Percentiles rank a stretch among this genome's conserved stretches.
Conservation (phyloP, 2,113 vertebrate species). For the Melanocharis versteri region DNA sequence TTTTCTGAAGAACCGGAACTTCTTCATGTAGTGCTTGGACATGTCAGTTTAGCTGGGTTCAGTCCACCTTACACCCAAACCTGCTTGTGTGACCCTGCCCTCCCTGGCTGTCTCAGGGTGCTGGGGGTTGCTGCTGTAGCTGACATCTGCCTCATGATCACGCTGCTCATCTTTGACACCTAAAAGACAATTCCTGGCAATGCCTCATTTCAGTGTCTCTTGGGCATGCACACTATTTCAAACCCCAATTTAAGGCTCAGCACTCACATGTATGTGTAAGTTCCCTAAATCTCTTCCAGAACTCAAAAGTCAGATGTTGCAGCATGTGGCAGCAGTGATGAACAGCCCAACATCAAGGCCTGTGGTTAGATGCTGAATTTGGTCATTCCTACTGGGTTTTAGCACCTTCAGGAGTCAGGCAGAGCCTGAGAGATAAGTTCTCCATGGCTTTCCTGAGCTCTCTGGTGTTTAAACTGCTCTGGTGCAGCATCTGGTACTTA, state of each 20-base stretch:
- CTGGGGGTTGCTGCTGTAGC: neutral
- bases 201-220: neutral
- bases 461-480: neutral
- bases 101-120: neutral
- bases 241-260: neutral
- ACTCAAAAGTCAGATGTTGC: neutral
- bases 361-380: neutral
- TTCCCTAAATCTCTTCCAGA: neutral
- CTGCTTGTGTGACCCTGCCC: fast-evolving
- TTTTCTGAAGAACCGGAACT: neutral
- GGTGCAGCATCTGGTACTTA: neutral
- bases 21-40: neutral
- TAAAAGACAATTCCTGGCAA: neutral
- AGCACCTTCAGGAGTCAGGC: neutral
- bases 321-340: neutral
- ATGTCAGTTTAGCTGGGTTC: neutral
- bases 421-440: neutral
- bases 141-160: neutral
- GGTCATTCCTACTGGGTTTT: neutral
- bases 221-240: neutral
- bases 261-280: fast-evolving
- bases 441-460: neutral
- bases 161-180: neutral
- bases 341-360: neutral
- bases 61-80: neutral